Evolutionary conservation across 2,113 vertebrate genomes (phyloP).

Genomic region (Neolamprologus brichardi): DNA sequence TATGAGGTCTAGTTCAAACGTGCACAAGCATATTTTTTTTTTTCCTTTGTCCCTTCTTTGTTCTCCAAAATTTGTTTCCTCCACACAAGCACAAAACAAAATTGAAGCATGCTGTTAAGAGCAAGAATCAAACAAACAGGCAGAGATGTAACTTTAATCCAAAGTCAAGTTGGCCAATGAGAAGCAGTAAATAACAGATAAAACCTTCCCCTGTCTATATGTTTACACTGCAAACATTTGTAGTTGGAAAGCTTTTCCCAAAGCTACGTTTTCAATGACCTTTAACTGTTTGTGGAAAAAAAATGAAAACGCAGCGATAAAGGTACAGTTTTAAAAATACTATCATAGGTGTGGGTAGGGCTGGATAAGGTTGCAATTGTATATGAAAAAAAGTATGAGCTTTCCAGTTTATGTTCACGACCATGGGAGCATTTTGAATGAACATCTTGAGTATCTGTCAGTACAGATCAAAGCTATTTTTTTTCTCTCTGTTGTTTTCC

Average conservation of each 20-base stretch:
- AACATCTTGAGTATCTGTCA: slow-evolving; percentile 27
- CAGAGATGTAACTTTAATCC: background rate
- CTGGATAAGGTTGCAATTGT: background rate
- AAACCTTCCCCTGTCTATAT: background rate
- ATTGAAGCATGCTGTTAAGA: background rate
- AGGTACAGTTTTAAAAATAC: background rate
- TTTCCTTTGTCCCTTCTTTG: background rate
- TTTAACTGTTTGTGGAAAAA: background rate
- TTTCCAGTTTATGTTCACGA: background rate
- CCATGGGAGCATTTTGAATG: slow-evolving; percentile 3
- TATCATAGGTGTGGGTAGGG: background rate
- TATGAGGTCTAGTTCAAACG: background rate
- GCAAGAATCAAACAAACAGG: background rate
- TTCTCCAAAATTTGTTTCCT: background rate
- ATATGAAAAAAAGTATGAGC: background rate
- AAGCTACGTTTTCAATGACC: background rate
- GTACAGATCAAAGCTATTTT: slow-evolving; percentile 37
- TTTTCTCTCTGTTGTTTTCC: slow-evolving; percentile 18
- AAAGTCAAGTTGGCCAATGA: background rate
- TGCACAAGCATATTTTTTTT: background rate
- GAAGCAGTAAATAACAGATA: background rate
- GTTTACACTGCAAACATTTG: background rate
- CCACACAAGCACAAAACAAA: background rate
- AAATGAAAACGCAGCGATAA: background rate
- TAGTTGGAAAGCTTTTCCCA: background rate